Evolutionary conservation across 2,888 invertebrate genomes (phyloP).

Genomic region (Cremastinae sp.): DNA sequence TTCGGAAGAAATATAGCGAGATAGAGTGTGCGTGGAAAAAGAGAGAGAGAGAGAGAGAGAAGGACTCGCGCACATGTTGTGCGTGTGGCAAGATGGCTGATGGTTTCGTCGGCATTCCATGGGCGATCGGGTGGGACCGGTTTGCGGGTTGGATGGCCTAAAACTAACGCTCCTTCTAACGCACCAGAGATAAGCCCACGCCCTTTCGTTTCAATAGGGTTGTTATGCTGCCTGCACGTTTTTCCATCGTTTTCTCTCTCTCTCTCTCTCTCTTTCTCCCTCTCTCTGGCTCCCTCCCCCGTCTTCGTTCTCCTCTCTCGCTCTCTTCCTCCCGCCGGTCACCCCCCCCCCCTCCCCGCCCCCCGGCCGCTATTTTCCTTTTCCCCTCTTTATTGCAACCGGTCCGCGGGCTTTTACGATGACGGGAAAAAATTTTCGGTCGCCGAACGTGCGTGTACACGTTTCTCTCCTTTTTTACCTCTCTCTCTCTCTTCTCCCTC

Average conservation of each 20-base stretch:
- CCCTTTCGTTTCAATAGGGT: slow-evolving; percentile 51
- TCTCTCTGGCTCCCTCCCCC: slow-evolving; percentile 9
- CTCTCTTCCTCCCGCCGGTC: slow-evolving; percentile 37
- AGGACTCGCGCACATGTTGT: slow-evolving; percentile 58
- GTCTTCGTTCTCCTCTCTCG: slow-evolving; percentile 38
- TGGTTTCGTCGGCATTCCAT: slow-evolving; percentile 63
- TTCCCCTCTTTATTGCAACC: slow-evolving; percentile 61
- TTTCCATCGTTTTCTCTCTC: slow-evolving; percentile 2
- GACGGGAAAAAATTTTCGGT: slow-evolving; percentile 49
- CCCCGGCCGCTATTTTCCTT: slow-evolving; percentile 33
- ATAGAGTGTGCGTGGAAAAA: too few species aligned
- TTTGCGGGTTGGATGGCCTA: slow-evolving; percentile 56
- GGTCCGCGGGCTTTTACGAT: slow-evolving; percentile 56
- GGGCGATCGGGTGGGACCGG: slow-evolving; percentile 58
- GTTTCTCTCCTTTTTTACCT: slow-evolving; percentile 17
- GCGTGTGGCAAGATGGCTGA: slow-evolving; percentile 65
- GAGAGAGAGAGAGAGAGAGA: slow-evolving; percentile 21
- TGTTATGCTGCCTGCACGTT: slow-evolving; percentile 32
- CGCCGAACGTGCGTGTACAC: slow-evolving; percentile 23
- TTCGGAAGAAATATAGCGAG: slow-evolving; percentile 20
- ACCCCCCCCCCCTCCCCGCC: slow-evolving; percentile 22
- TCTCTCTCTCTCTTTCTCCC: slow-evolving; percentile 22
- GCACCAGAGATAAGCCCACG: slow-evolving; percentile 57
- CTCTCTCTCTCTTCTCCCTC: slow-evolving; percentile 3
- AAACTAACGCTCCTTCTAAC: slow-evolving; percentile 58